Percentiles rank a stretch among this genome's conserved stretches.
Evolutionary conservation across 2,113 vertebrate genomes (phyloP).

Genomic region (Synodontis membranacea): DNA sequence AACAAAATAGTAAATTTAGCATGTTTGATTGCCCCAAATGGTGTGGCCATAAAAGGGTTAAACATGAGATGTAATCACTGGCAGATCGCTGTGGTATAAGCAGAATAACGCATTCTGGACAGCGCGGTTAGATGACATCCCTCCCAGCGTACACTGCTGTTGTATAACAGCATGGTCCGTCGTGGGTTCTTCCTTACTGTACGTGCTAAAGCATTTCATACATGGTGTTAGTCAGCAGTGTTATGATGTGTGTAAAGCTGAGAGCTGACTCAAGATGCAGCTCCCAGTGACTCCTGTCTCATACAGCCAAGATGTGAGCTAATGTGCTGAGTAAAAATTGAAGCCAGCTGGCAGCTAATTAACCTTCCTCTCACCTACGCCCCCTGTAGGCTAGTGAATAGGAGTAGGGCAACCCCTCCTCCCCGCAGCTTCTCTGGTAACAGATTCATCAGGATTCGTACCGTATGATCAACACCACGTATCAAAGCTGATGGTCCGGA

Average conservation of each 20-base stretch:
- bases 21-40: too few relatives aligned
- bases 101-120: background rate
- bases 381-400: constrained; percentile 10
- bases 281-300: background rate
- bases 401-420: background rate
- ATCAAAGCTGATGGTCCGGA: background rate
- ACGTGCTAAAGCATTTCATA: background rate
- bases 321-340: background rate
- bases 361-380: constrained; percentile 10
- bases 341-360: background rate
- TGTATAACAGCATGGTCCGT: background rate
- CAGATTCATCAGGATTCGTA: background rate
- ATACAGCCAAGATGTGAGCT: background rate
- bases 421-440: background rate
- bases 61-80: background rate
- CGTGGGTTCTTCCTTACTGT: background rate
- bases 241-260: background rate
- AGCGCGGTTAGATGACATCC: background rate
- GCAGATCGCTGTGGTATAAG: background rate
- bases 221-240: background rate
- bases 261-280: background rate
- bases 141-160: too few relatives aligned
- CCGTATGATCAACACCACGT: background rate
- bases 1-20: too few relatives aligned
- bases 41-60: too few relatives aligned